phyloP scores from a whole-genome alignment of 2,888 invertebrate genomes.

The Caenorhabditis sp. region DNA sequence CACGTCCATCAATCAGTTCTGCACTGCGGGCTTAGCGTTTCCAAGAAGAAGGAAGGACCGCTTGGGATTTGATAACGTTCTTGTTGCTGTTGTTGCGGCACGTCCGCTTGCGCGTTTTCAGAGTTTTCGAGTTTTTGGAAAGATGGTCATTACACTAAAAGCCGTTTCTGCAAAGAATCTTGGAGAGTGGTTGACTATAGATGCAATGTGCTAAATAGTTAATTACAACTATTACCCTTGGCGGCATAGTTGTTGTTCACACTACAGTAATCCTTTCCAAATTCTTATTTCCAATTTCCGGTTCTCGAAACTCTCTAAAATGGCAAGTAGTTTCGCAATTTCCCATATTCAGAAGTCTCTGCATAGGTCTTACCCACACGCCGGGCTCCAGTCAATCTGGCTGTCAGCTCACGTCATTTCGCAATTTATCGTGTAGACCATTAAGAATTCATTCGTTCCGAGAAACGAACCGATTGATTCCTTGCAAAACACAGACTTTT shows the following conservation, averaged over 20 bases:
- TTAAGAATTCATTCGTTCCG: conserved; percentile 40
- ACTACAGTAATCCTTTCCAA: neutral
- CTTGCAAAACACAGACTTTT: conserved; percentile 4
- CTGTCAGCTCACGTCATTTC: conserved; percentile 35
- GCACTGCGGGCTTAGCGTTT: conserved; percentile 23
- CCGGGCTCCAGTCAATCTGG: neutral
- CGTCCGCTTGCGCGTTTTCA: neutral
- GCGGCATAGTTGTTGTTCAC: no score
- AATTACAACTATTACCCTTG: no score
- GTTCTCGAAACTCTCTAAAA: no score
- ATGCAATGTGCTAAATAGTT: no score
- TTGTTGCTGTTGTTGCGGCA: conserved; percentile 18
- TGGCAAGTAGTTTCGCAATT: no score
- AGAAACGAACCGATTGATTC: conserved; percentile 15
- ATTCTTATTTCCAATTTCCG: no score
- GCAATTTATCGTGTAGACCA: conserved; percentile 29
- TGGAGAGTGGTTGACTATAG: no score
- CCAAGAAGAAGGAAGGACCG: conserved; percentile 27
- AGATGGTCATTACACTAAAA: conserved; percentile 8
- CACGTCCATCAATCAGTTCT: conserved; percentile 59
- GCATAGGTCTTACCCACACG: neutral
- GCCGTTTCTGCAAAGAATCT: no score
- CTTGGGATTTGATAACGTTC: conserved; percentile 43
- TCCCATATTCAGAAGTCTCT: neutral
- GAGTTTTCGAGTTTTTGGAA: neutral